Evolutionary conservation across 1,140 invertebrate genomes (phyloP).

Genomic region (Caenorhabditis elegans): DNA sequence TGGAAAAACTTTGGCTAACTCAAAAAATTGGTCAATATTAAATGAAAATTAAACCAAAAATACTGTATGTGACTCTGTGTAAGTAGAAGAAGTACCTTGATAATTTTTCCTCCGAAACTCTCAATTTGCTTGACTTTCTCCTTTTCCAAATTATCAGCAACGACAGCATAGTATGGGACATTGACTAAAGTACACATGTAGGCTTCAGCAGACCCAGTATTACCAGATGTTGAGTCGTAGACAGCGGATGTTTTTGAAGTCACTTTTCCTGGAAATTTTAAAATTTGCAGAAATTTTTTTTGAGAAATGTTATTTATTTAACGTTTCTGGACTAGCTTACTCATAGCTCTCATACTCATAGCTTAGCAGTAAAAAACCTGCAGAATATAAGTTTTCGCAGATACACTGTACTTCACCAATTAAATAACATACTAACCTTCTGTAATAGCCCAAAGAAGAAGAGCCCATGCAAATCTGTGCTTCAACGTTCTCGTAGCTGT

Average conservation of each 20-base stretch:
- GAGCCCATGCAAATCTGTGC: constrained; percentile 55
- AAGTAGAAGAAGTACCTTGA: background rate
- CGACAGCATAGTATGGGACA: constrained; percentile 54
- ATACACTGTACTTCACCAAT: too few species aligned
- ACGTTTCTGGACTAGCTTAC: background rate
- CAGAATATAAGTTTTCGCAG: too few species aligned
- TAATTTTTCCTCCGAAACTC: constrained; percentile 47
- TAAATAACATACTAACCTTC: too few species aligned
- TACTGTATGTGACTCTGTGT: background rate
- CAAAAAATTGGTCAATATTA: too few species aligned
- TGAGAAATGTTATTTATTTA: too few species aligned
- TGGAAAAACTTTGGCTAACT: too few species aligned
- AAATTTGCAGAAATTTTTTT: too few species aligned
- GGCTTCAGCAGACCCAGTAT: constrained; percentile 56
- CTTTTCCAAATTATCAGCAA: constrained; percentile 51
- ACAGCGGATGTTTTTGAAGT: constrained; percentile 50
- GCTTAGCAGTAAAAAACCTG: too few species aligned
- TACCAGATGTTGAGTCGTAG: constrained; percentile 57
- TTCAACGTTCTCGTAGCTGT: constrained; percentile 53
- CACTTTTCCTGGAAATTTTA: background rate
- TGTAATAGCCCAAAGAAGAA: constrained; percentile 52
- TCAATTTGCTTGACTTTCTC: constrained; percentile 51
- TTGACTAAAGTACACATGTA: constrained; percentile 53
- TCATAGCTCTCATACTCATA: too few species aligned
- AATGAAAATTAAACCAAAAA: too few species aligned